Percentiles rank a stretch among this genome's conserved stretches.
Conservation (phyloP, 2,888 invertebrate species). For the Lamellibrachia satsuma region DNA sequence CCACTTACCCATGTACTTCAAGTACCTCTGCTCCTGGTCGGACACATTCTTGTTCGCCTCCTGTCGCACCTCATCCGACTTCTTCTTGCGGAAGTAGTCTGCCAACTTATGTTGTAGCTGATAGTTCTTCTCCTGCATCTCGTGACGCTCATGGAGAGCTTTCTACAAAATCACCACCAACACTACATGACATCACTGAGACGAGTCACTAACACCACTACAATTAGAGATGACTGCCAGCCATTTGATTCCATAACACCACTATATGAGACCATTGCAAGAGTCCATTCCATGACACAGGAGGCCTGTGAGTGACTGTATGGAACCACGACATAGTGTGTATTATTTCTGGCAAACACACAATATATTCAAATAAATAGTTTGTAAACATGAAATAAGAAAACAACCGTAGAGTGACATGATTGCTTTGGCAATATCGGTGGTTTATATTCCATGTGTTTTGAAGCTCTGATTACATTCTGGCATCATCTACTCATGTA, state of each 20-base stretch:
- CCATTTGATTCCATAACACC: background rate
- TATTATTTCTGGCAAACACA: too few species aligned
- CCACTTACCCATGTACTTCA: conserved; percentile 60
- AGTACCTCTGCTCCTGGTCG: conserved; percentile 65
- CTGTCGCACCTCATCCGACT: conserved; percentile 58
- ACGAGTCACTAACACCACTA: too few species aligned
- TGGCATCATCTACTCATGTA: too few species aligned
- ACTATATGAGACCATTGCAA: background rate
- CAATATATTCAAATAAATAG: too few species aligned
- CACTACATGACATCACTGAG: background rate
- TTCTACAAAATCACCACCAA: conserved; percentile 42
- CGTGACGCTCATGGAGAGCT: conserved; percentile 57
- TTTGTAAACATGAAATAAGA: too few species aligned
- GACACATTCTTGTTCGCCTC: conserved; percentile 62
- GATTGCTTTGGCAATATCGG: too few species aligned
- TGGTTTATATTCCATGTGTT: too few species aligned
- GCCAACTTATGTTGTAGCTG: conserved; percentile 64
- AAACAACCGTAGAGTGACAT: too few species aligned
- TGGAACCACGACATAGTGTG: background rate
- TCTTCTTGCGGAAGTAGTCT: conserved; percentile 64
- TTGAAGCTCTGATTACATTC: too few species aligned
- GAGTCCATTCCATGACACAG: background rate
- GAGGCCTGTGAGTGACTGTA: background rate
- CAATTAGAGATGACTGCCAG: too few species aligned
- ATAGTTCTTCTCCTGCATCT: conserved; percentile 59